Base-by-base conservation (phyloP, 2,113 vertebrate species). In the Eleginops maclovinus region DNA sequence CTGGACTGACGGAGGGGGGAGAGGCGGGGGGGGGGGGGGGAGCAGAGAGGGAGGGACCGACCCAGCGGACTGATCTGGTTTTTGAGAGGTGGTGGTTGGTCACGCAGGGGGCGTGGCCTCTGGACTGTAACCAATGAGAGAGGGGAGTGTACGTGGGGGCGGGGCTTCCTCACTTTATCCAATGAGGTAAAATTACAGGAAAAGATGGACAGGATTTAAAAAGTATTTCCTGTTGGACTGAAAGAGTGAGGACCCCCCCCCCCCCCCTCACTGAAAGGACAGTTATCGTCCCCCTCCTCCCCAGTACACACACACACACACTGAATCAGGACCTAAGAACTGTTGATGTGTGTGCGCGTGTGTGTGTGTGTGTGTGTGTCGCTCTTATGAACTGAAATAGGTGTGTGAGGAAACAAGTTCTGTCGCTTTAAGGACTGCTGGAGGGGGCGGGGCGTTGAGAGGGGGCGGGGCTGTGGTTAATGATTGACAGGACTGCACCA, bases 401-500 rank as follows among this genome's bases (percentile, higher is more conserved):
- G 56, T 68, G 83, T 50, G 72, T 79, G 75, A 55, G 46, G 10
- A 47, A 65, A 40, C 8, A 65, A 41, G 40, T 50, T 31, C 19
- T 19, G 56, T 83, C 26, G 28, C 74, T 65, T 73, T 28, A 60
- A 76, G 72, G 87, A 89, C 87, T 79, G 77, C 66, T 85, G 80
- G 51, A 75, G 50, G 50, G 83, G 81, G 79, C 3, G 24, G 81
- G 89, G 74, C 56, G 55, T 74, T 81, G 40, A 71, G 17, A 44
- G 70, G 55, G 86, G 88, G 81, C 15, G 49, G 82, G 89, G 70
- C 47, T 56, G 85, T 78, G 21, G 70, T 47, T 82, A 9, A 79
- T 85, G 83, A 58, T 87, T 90, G 72, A 84, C 77, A 87, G 89
- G 88, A 92, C 91, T 88, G 74, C 89, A 85, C 76, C 89, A 86